phyloP scores from a whole-genome alignment of 2,797 vertebrate species.

The Pseudomugil tenellus region DNA sequence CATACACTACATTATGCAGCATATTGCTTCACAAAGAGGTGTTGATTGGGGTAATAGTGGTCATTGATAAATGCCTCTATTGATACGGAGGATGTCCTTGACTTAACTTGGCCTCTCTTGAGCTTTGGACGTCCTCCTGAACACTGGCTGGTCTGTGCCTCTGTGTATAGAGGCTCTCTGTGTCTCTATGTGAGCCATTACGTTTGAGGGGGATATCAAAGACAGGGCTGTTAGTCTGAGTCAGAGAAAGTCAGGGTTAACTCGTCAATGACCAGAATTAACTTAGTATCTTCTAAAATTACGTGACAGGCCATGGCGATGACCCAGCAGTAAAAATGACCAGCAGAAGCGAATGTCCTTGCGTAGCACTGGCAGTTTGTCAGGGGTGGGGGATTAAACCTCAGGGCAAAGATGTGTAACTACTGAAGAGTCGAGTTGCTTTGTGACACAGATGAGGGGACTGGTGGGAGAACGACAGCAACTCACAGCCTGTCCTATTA shows the following conservation, averaged over 20 bases:
- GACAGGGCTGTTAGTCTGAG: constrained; percentile 60
- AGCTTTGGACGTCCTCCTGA: constrained; percentile 53
- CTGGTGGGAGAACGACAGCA: constrained; percentile 59
- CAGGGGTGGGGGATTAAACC: constrained; percentile 49
- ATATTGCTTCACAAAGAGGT: constrained; percentile 74
- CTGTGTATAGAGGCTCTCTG: constrained; percentile 72
- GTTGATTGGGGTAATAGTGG: constrained; percentile 81
- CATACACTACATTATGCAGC: constrained; percentile 65
- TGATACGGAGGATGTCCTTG: constrained; percentile 78
- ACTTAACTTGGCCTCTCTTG: constrained; percentile 54
- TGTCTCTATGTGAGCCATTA: constrained; percentile 53
- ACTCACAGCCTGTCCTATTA: constrained; percentile 72
- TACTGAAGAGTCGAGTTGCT: constrained; percentile 65
- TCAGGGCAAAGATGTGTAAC: constrained; percentile 52
- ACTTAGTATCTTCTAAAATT: constrained; percentile 74
- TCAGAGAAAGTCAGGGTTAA: constrained; percentile 62
- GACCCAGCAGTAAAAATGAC: constrained; percentile 76
- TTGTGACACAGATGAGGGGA: constrained; percentile 58
- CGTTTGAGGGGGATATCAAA: constrained; percentile 57
- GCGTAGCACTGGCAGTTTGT: constrained; percentile 33
- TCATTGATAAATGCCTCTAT: constrained; percentile 77
- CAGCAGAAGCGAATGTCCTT: constrained; percentile 73
- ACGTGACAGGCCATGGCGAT: constrained; percentile 47
- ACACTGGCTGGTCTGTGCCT: constrained; percentile 70
- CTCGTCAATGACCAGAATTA: constrained; percentile 70